Evolutionary conservation across 2,797 vertebrate genomes (phyloP).

Genomic region (Enteromius argenteus): DNA sequence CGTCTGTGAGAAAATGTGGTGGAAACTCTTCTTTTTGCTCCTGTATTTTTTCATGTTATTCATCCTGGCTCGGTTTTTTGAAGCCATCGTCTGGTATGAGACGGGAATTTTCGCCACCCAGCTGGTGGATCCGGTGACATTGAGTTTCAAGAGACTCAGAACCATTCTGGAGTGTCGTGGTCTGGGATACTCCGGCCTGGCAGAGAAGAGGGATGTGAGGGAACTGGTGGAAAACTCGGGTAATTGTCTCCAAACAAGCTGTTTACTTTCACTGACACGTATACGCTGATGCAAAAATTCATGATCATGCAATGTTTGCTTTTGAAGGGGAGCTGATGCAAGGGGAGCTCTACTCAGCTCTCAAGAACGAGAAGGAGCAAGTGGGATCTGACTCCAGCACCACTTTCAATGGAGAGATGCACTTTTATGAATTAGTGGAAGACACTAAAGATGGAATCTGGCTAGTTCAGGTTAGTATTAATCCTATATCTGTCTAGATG

Average conservation of each 20-base stretch:
- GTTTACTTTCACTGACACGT: neutral
- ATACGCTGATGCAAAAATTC: neutral
- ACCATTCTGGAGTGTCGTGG: constrained; percentile 94
- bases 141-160: constrained; percentile 92
- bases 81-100: constrained; percentile 95
- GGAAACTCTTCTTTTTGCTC: constrained; percentile 92
- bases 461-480: constrained; percentile 87
- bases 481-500: neutral
- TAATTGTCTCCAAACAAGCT: constrained; percentile 57
- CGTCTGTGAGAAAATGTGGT: constrained; percentile 84
- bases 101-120: constrained; percentile 92
- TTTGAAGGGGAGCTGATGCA: constrained; percentile 91
- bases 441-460: constrained; percentile 99
- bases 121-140: constrained; percentile 92
- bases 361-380: constrained; percentile 91
- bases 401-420: constrained; percentile 96
- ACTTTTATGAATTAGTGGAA: constrained; percentile 97
- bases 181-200: constrained; percentile 88
- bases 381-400: constrained; percentile 87
- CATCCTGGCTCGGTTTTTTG: constrained; percentile 89
- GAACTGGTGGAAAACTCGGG: constrained; percentile 94
- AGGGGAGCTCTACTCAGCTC: constrained; percentile 95
- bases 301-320: neutral
- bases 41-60: constrained; percentile 93
- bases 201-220: constrained; percentile 91